Percentiles rank a stretch among this genome's conserved stretches.
Evolutionary conservation across 2,888 invertebrate species (phyloP).

Genomic region (Lottia scabra): DNA sequence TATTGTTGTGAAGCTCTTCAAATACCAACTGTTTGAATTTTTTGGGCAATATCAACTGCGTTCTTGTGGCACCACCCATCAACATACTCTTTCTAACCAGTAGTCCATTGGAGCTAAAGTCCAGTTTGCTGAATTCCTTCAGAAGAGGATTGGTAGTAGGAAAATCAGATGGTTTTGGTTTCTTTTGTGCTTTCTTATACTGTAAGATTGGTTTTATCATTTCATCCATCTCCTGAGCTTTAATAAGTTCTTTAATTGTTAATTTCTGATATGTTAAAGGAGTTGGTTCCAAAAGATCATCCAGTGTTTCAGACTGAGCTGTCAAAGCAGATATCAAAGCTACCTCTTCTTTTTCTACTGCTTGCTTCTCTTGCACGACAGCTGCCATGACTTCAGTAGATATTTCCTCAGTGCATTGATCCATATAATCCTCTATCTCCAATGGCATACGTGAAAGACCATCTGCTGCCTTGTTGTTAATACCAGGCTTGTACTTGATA

Average conservation of each 20-base stretch:
- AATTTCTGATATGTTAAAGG: neutral
- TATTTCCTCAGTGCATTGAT: constrained; percentile 9
- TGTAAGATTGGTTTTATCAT: neutral
- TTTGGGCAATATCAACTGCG: no score
- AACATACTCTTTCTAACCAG: no score
- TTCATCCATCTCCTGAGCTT: neutral
- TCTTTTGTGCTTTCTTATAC: neutral
- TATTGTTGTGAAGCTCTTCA: no score
- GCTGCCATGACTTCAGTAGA: constrained; percentile 2
- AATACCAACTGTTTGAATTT: no score
- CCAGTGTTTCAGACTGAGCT: neutral
- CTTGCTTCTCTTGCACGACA: neutral
- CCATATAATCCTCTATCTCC: constrained; percentile 14
- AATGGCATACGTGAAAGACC: constrained; percentile 20
- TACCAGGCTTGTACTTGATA: constrained; percentile 19
- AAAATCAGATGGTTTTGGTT: neutral
- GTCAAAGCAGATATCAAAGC: neutral
- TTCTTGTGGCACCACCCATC: no score
- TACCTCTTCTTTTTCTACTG: neutral
- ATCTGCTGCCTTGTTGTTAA: constrained; percentile 17
- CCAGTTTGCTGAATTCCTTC: neutral
- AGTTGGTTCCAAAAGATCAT: neutral
- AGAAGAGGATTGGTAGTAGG: neutral
- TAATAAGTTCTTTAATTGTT: neutral
- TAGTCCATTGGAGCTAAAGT: no score